Evolutionary conservation across 1,140 invertebrate genomes (phyloP), one percentile per base, ranked within the genome.

Genomic region (Subanguina moxae): DNA sequence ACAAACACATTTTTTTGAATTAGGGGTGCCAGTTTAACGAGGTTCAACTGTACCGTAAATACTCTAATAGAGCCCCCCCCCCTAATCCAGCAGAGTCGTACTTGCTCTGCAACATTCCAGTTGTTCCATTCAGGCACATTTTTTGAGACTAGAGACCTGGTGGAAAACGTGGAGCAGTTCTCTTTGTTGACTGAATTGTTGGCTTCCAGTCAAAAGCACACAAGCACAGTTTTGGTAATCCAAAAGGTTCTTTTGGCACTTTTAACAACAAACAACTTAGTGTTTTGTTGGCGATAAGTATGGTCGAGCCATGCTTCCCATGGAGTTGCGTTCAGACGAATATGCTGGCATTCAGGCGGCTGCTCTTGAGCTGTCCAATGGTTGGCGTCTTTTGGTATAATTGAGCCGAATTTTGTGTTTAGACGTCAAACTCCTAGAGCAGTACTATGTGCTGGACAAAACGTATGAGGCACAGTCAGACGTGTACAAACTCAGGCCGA

Each of bases 261-360:
- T 70, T 5, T 70, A 70, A 19, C 42, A 8, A 9, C 28, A 3
- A 56, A 65, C 52, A 65, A 19, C 74, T 70, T 43, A 71, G 71
- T 73, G 71, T 71, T 76, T 76, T 64, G 43, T 76, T 48, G 74
- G 76, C 17, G 76, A 76, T 58, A 65, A 67, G 23, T 78, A 78
- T 48, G 74, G 74, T 19, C 48, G 78, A 21, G 56, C 57, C 25
- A n/a, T 75, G 58, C 57, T 78, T 25, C 74, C 74, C 19, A 61
- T 78, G 15, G 72, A 75, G 38, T 30, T 78, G n/a, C 21, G 45
- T 27, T 21, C 56, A 17, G 74, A 76, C 19, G 76, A 78, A 45
- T 76, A 65, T 64, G 63, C 64, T 52, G 71, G 61, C n/a, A 64
- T 76, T n/a, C 77, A 67, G 57, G 30, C 64, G 30, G 72, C 65